Percentiles rank a stretch among this genome's conserved stretches.
phyloP scores from a whole-genome alignment of 1,140 invertebrate genomes.

The Orchestia grillus region DNA sequence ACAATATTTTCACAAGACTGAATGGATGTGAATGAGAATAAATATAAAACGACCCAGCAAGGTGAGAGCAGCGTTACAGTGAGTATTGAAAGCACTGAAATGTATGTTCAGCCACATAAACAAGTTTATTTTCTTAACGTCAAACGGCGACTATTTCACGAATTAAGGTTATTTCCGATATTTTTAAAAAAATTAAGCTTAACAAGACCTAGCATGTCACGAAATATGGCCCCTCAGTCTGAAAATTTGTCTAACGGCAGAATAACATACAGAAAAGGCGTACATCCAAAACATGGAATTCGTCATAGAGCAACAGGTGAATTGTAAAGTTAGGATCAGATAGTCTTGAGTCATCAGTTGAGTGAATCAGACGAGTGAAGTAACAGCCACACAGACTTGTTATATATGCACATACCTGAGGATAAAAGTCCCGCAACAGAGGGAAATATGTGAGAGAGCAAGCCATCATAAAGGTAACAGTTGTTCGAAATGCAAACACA shows the following conservation, averaged over 20 bases:
- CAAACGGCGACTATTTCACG: no score
- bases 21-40: background rate
- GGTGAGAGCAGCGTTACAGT: background rate
- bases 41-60: background rate
- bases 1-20: background rate
- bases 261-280: background rate
- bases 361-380: background rate
- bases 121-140: no score
- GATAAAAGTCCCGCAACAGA: background rate
- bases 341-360: background rate
- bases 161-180: background rate
- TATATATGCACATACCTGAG: background rate
- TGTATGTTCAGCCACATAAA: background rate
- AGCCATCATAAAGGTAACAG: background rate
- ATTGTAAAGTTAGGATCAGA: background rate
- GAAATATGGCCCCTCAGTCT: background rate
- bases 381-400: background rate
- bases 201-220: background rate
- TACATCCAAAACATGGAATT: background rate
- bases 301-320: background rate
- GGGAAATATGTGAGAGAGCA: background rate
- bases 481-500: slow-evolving; percentile 24
- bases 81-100: background rate
- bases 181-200: background rate
- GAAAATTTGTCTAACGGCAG: background rate